phyloP scores from a whole-genome alignment of 2,113 vertebrate species.

The Gymnarchus niloticus region DNA sequence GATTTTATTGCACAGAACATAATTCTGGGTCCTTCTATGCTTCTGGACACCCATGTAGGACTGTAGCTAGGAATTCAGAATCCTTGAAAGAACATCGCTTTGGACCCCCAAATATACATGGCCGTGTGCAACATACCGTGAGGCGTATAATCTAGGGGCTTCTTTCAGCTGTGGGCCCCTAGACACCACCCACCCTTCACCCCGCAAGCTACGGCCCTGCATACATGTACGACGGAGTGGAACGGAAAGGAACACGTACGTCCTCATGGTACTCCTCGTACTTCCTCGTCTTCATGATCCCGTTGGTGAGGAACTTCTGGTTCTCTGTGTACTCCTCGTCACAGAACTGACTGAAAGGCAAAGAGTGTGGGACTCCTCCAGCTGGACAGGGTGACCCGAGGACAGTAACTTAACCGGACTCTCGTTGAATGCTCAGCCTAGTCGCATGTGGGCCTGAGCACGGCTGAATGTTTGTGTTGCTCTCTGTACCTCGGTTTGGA shows the following conservation, averaged over 20 bases:
- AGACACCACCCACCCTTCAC: not conserved
- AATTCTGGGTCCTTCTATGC: not conserved
- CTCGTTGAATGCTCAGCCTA: too few species aligned
- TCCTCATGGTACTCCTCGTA: slow-evolving; percentile 80
- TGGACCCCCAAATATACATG: too few species aligned
- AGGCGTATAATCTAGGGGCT: too few species aligned
- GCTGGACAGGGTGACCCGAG: not conserved
- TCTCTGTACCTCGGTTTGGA: not conserved
- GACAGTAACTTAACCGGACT: too few species aligned
- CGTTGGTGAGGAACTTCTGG: slow-evolving; percentile 86
- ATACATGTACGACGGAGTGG: not conserved
- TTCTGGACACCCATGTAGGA: not conserved
- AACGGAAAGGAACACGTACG: slow-evolving; percentile 62
- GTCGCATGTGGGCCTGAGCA: too few species aligned
- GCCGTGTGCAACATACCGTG: too few species aligned
- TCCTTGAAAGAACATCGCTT: too few species aligned
- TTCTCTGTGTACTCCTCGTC: slow-evolving; percentile 79
- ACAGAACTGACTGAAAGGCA: slow-evolving; percentile 69
- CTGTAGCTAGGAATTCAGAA: not conserved
- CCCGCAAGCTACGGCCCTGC: not conserved
- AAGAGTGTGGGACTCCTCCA: not conserved
- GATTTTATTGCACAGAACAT: not conserved
- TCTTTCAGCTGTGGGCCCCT: too few species aligned
- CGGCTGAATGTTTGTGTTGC: not conserved
- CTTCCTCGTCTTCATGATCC: slow-evolving; percentile 79